phyloP scores from a whole-genome alignment of 2,888 invertebrate species.

The Drosophila buzzatii region DNA sequence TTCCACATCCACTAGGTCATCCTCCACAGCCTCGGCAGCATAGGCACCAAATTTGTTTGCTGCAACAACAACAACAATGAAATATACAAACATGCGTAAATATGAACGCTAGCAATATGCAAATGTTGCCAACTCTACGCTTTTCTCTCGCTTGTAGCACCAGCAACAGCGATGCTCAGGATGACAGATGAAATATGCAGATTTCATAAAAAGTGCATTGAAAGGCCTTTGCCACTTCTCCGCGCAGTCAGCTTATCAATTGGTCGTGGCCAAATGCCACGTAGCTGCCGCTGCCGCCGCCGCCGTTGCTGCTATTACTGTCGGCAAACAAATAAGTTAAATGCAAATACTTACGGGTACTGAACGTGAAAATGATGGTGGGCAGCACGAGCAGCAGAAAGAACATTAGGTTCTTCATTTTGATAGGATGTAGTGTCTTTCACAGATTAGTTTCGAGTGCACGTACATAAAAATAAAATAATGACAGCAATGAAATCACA shows the following conservation, averaged over 20 bases:
- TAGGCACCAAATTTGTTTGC: slow-evolving; percentile 86
- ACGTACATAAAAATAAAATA: slow-evolving; percentile 32
- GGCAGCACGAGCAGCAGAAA: slow-evolving; percentile 89
- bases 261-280: slow-evolving; percentile 51
- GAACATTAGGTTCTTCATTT: slow-evolving; percentile 90
- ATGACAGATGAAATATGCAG: neutral
- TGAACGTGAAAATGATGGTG: slow-evolving; percentile 89
- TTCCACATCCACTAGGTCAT: slow-evolving; percentile 87
- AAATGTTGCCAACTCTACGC: slow-evolving; percentile 63
- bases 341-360: slow-evolving; percentile 88
- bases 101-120: slow-evolving; percentile 23
- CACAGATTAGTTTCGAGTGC: slow-evolving; percentile 25
- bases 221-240: neutral
- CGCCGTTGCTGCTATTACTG: neutral
- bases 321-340: neutral
- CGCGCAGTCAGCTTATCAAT: neutral
- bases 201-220: neutral
- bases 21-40: slow-evolving; percentile 86
- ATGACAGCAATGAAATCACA: slow-evolving; percentile 33
- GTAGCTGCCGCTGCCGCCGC: slow-evolving; percentile 29
- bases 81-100: slow-evolving; percentile 7
- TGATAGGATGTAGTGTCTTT: slow-evolving; percentile 36
- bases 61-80: slow-evolving; percentile 70
- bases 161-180: neutral
- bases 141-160: slow-evolving; percentile 24